phyloP scores from a whole-genome alignment of 2,888 invertebrate genomes.

The Apotomis betuletana region DNA sequence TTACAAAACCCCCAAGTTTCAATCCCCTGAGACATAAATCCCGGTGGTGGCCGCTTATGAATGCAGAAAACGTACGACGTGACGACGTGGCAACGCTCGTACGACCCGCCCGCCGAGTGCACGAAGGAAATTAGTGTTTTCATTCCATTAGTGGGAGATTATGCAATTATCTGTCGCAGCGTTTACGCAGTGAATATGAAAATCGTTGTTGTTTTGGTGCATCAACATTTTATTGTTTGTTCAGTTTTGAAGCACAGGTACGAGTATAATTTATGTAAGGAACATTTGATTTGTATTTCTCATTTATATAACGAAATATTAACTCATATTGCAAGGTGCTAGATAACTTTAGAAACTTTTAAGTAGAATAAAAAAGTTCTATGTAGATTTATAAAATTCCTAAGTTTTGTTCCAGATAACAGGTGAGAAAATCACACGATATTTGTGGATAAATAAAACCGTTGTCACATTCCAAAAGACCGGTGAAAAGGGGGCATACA shows the following conservation, averaged over 20 bases:
- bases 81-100: conserved; percentile 42
- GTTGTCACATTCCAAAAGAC: conserved; percentile 8
- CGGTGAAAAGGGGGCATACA: neutral
- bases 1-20: conserved; percentile 8
- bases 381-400: no score
- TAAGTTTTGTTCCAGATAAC: no score
- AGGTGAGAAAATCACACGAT: neutral
- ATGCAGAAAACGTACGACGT: conserved; percentile 44
- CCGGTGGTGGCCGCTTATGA: conserved; percentile 39
- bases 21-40: conserved; percentile 28
- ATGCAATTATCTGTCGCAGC: conserved; percentile 45
- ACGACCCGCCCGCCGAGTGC: conserved; percentile 31
- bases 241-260: no score
- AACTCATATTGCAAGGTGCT: no score
- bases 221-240: neutral
- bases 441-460: neutral
- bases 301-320: no score
- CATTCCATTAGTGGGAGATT: conserved; percentile 49
- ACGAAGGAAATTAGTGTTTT: conserved; percentile 50
- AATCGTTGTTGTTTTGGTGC: conserved; percentile 22
- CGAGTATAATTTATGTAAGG: no score
- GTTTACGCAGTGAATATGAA: conserved; percentile 38
- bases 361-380: no score
- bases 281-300: no score
- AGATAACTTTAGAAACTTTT: no score